phyloP scores from a whole-genome alignment of 2,888 invertebrate genomes.

The Sinhomidia bicolor region DNA sequence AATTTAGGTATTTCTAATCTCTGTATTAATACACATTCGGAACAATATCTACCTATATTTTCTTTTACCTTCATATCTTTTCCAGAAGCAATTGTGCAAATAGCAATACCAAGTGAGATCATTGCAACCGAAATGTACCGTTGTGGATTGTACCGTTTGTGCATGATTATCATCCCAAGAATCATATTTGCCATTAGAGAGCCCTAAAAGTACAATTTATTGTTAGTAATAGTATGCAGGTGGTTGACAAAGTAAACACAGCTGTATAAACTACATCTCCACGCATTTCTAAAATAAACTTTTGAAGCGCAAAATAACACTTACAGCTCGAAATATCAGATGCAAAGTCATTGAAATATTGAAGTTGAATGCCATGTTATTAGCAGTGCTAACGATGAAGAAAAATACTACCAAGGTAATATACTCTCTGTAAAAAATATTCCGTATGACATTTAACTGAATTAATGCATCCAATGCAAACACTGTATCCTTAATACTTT shows the following conservation, averaged over 20 bases:
- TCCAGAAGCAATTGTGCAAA: constrained; percentile 94
- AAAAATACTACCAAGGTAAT: constrained; percentile 92
- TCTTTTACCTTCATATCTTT: constrained; percentile 84
- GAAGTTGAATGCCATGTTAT: constrained; percentile 97
- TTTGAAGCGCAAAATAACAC: no score
- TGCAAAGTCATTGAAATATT: constrained; percentile 99
- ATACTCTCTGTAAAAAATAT: constrained; percentile 86
- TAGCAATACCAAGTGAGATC: constrained; percentile 95
- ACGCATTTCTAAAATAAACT: no score
- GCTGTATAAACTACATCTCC: constrained; percentile 9
- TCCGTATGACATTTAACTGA: constrained; percentile 1
- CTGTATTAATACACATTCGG: no score
- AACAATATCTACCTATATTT: no score
- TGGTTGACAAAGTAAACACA: neutral
- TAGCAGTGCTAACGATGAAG: constrained; percentile 94
- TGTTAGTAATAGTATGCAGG: neutral
- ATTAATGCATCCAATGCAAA: neutral
- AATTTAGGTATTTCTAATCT: no score
- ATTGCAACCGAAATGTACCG: constrained; percentile 96
- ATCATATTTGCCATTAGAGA: constrained; percentile 98
- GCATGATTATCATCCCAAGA: constrained; percentile 94
- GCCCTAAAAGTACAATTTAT: constrained; percentile 85
- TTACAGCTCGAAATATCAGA: constrained; percentile 98
- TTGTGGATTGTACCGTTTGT: constrained; percentile 89
- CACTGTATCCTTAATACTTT: constrained; percentile 4